Evolutionary conservation across 2,113 vertebrate species (phyloP), one percentile per base, ranked within the genome.

Genomic region (Chauna torquata): DNA sequence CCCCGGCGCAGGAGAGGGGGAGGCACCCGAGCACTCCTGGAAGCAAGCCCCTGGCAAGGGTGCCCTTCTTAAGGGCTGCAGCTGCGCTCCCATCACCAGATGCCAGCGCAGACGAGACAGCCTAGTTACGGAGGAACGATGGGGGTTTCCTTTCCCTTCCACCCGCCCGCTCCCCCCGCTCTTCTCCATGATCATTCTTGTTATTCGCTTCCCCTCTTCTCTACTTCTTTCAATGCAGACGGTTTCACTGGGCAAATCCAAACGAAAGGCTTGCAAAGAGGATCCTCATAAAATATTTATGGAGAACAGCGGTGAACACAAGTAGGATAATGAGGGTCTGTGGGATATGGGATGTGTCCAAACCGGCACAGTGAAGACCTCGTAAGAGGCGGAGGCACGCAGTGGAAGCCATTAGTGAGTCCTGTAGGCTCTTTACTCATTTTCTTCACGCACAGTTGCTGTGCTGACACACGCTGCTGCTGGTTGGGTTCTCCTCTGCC

Each of bases 211-310:
- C 87, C 74, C 65, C 42, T 68, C 68, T 34, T 86, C 83, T 75
- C 40, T 79, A 42, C 74, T 74, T 40, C 81, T 88, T 88, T 75
- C 91, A 55, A 74, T 13, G 75, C 88, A 93, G 77, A 87, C n/a
- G 4, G 45, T 70, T 95, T 83, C 88, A 8, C 72, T 65, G 88
- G 82, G 85, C 66, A 89, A 84, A 91, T 88, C 96, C 74, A 15
- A 96, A 65, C 9, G 85, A 88, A 89, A 97, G 82, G 61, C 78
- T 96, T 79, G 86, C 95, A 90, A 93, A 93, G 80, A 95, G 96
- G 96, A 94, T 92, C 93, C 95, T 97, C 92, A 97, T 97, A 96
- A 97, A 97, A 97, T 93, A 97, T 97, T 97, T 92, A 97, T 96
- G 86, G 86, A 27, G 95, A 91, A 14, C 81, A 76, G 94, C 0